phyloP scores from a whole-genome alignment of 35 echinoderm and acorn worm species.

The Amphiura filiformis region DNA sequence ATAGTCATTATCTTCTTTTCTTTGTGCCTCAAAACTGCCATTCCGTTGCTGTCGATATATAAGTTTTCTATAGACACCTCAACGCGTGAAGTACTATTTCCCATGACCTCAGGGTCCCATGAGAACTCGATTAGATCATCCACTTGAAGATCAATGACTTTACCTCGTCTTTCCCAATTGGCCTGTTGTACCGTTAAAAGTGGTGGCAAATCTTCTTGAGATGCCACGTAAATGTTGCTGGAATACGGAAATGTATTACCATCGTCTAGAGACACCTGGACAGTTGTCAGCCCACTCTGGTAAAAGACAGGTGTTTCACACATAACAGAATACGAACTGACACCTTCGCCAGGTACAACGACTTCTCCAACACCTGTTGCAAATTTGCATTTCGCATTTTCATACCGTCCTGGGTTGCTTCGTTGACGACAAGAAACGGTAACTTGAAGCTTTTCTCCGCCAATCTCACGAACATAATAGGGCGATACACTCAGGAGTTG shows the following conservation, averaged over 20 bases:
- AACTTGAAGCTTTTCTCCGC: slow-evolving; percentile 40
- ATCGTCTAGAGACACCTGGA: slow-evolving; percentile 46
- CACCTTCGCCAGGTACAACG: not conserved
- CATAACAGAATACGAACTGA: slow-evolving; percentile 19
- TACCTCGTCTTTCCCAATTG: not conserved
- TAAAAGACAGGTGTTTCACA: slow-evolving; percentile 48
- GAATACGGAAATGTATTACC: slow-evolving; percentile 50
- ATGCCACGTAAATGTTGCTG: slow-evolving; percentile 40
- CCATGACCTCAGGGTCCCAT: slow-evolving; percentile 30
- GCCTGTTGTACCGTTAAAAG: slow-evolving; percentile 1
- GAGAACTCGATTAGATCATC: slow-evolving; percentile 13
- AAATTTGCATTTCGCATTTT: slow-evolving; percentile 39
- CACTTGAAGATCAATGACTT: slow-evolving; percentile 22
- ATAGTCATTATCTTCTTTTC: not conserved
- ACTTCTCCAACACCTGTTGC: not conserved
- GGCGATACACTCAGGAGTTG: slow-evolving; percentile 42
- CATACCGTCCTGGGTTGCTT: not conserved
- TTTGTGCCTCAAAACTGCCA: slow-evolving; percentile 7
- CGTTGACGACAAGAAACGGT: slow-evolving; percentile 58
- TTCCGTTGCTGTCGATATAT: not conserved
- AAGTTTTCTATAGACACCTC: not conserved
- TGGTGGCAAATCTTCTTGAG: slow-evolving; percentile 43
- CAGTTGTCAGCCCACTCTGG: slow-evolving; percentile 13
- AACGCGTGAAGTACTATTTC: not conserved
- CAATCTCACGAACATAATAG: slow-evolving; percentile 52